Base-by-base conservation (phyloP, 1,140 invertebrate genomes). In the Drosophila virilis region DNA sequence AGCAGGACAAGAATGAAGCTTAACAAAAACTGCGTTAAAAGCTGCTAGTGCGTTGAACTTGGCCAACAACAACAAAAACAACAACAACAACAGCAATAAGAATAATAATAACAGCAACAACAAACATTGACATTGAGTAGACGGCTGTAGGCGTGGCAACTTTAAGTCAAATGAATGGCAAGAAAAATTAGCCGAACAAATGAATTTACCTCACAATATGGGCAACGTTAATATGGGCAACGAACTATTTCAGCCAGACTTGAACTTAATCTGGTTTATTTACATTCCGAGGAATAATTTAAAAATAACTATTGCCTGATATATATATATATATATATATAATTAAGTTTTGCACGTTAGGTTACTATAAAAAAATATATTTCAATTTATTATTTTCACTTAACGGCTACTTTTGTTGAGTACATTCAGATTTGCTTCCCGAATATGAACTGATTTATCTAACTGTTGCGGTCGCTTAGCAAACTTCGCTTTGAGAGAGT, bases 81-180 rank as follows among this genome's bases (percentile, higher is more conserved):
- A 22, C 22, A 22, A 22, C 72, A 76, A 62, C 46, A 66, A 3
- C 22, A 22, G 22, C 22, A 22, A 22, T 2, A 71, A 69, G 13
- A 80, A 54, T 17, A 17, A 1, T 17, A 17, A 17, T 17, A 17
- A 17, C 17, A 17, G 17, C 73, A 73, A 77, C 2, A 22, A 22
- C 22, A 22, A 22, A 22, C 22, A 22, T 22, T 22, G 22, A 22
- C 22, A 22, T 22, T 22, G 22, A 22, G 22, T 3, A 22, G 61
- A 37, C 13, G 17, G 15, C 46, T n/a, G 69, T 66, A 43, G 69
- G 70, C 70, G 55, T 73, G 70, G 45, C 37, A 46, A 33, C 62
- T 61, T 68, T 86, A 86, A 86, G 79, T 86, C 71, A 86, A 88
- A 88, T 79, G 78, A 86, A 86, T 82, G 76, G 78, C 78, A 78